These are phyloP conservation scores for Dendronephthya gigantea DNA, from an alignment of 64 coral and sea anemone genomes.

Conservation along the genomic window DNA sequence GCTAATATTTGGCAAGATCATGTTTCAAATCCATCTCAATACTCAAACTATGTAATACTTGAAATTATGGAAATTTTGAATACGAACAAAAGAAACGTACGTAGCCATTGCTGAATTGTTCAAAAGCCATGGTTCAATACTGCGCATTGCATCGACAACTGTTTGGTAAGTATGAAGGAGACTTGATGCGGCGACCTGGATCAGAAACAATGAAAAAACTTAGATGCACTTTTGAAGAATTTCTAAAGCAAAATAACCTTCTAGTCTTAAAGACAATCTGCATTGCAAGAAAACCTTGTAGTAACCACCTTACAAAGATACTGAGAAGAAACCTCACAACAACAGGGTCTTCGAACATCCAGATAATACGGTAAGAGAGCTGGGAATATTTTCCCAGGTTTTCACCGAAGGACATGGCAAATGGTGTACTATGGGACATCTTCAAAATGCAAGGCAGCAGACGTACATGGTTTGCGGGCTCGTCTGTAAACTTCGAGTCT, in stretches of 20 bases:
- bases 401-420: too few species aligned
- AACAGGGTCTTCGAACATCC: too few species aligned
- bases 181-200: conserved; percentile 1
- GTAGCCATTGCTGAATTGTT: background rate
- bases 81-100: background rate
- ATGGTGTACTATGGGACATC: too few species aligned
- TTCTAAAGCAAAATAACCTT: background rate
- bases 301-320: too few species aligned
- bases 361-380: too few species aligned
- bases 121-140: background rate
- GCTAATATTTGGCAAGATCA: background rate
- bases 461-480: too few species aligned
- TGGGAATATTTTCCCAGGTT: too few species aligned
- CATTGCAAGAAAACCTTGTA: background rate
- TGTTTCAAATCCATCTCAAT: background rate
- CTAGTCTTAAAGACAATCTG: conserved; percentile 1
- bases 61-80: conserved; percentile 2
- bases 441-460: too few species aligned
- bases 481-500: too few species aligned
- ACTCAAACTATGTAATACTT: background rate
- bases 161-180: conserved; percentile 41
- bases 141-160: conserved; percentile 15
- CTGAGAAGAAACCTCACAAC: too few species aligned
- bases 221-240: background rate
- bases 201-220: background rate